Evolutionary conservation across 2,888 invertebrate genomes (phyloP).

Genomic region (Imbricaverruca yamaguchii): DNA sequence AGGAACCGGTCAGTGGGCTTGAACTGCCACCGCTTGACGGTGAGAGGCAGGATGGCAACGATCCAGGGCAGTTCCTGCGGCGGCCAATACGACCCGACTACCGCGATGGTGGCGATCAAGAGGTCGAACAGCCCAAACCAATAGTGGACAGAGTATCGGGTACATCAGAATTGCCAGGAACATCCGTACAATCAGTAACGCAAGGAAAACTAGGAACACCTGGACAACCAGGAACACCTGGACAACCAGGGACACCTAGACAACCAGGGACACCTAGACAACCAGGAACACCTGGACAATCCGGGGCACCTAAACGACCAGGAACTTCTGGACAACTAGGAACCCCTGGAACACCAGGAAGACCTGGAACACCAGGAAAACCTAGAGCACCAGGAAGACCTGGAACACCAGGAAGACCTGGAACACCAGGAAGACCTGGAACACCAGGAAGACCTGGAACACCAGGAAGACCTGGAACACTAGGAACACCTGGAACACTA

Average conservation of each 20-base stretch:
- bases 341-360: too few species aligned
- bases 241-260: too few species aligned
- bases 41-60: background rate
- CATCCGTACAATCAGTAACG: too few species aligned
- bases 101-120: background rate
- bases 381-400: constrained; percentile 13
- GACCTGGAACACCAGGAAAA: background rate
- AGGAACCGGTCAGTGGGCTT: background rate
- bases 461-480: background rate
- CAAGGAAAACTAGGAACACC: background rate
- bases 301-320: background rate
- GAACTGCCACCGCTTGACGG: background rate
- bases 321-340: background rate
- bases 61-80: background rate
- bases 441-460: background rate
- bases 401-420: constrained; percentile 20
- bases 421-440: background rate
- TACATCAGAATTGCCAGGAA: too few species aligned
- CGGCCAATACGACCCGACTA: background rate
- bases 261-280: too few species aligned
- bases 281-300: too few species aligned
- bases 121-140: background rate
- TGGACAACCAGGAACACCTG: too few species aligned
- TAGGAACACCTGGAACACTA: too few species aligned
- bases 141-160: too few species aligned